Evolutionary conservation across 2,113 vertebrate species (phyloP).

Genomic region (Carettochelys insculpta): DNA sequence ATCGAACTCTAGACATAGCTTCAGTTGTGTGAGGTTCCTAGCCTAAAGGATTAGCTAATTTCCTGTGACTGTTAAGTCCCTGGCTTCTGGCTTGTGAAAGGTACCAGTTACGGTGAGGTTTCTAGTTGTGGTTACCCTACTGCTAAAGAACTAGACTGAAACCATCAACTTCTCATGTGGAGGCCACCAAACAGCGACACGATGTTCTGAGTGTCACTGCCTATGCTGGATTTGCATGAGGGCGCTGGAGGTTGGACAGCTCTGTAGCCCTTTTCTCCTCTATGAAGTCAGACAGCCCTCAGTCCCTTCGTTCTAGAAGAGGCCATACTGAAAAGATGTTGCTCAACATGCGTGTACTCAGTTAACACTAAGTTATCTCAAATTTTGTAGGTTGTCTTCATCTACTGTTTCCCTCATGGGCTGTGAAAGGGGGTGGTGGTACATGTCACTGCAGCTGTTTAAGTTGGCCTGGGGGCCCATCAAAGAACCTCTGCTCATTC

Average conservation of each 20-base stretch:
- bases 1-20: no score
- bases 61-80: neutral
- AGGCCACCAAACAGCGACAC: neutral
- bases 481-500: neutral
- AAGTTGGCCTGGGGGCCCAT: neutral
- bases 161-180: fast-evolving
- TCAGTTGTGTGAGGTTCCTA: no score
- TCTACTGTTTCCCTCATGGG: neutral
- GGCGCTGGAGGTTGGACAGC: neutral
- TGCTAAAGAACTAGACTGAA: neutral
- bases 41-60: neutral
- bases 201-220: neutral
- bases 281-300: neutral
- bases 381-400: neutral
- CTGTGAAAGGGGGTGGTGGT: neutral
- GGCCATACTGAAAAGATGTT: neutral
- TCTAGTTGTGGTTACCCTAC: neutral
- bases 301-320: neutral
- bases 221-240: neutral
- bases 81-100: neutral
- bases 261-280: neutral
- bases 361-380: no score
- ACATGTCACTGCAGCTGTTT: neutral
- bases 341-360: neutral
- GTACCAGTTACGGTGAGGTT: neutral